phyloP scores from a whole-genome alignment of 1,140 invertebrate genomes.

The Tetramorium parvispinum region DNA sequence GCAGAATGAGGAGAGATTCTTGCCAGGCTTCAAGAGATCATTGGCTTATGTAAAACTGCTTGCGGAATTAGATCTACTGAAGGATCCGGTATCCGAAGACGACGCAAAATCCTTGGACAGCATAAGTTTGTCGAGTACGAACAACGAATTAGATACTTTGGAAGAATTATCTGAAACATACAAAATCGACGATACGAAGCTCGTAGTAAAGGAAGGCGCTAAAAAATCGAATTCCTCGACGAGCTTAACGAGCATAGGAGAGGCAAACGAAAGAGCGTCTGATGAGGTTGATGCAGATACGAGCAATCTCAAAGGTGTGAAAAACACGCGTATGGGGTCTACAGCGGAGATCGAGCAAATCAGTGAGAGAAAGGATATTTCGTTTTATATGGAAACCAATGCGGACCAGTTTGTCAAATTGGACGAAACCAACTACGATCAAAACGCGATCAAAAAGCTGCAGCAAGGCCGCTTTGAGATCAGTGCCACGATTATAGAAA shows the following conservation, averaged over 20 bases:
- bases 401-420: conserved; percentile 77
- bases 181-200: conserved; percentile 59
- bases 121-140: conserved; percentile 83
- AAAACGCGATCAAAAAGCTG: conserved; percentile 85
- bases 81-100: conserved; percentile 87
- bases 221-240: conserved; percentile 73
- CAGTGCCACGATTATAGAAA: conserved; percentile 90
- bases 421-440: conserved; percentile 78
- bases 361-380: conserved; percentile 72
- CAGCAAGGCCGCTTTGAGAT: conserved; percentile 88
- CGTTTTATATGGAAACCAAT: conserved; percentile 77
- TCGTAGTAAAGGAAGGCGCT: conserved; percentile 63
- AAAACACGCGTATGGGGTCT: conserved; percentile 65
- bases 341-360: conserved; percentile 74
- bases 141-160: conserved; percentile 80
- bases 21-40: conserved; percentile 90
- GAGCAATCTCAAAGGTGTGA: conserved; percentile 50
- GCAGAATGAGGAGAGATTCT: conserved; percentile 88
- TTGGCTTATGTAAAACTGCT: conserved; percentile 91
- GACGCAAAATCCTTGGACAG: conserved; percentile 86
- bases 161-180: conserved; percentile 73
- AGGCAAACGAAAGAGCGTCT: conserved; percentile 39
- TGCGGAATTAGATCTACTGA: conserved; percentile 91
- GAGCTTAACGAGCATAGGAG: conserved; percentile 70
- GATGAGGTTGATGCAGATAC: conserved; percentile 74